These are phyloP conservation scores for Alentia gelatinosa DNA, from an alignment of 2,888 invertebrate genomes.

Conservation along the genomic window DNA sequence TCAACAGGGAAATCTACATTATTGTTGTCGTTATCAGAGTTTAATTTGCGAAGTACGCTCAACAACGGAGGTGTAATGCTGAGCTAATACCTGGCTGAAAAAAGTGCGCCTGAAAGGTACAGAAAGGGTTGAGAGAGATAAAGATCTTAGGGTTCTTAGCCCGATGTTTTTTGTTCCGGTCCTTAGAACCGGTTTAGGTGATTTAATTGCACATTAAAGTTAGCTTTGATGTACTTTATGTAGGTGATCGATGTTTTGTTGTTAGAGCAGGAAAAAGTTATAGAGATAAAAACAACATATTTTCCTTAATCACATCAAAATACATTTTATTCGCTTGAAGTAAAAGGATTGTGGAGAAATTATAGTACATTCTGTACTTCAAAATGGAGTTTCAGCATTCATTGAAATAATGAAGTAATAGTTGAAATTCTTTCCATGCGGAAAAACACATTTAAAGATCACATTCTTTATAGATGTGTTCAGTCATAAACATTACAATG, in stretches of 20 bases:
- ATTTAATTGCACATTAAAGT: not conserved
- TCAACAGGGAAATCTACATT: not conserved
- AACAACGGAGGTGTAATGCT: not conserved
- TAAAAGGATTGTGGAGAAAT: not conserved
- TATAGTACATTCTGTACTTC: not conserved
- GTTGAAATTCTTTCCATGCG: not conserved
- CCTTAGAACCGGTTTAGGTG: not conserved
- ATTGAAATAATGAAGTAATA: not conserved
- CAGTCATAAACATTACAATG: conserved; percentile 7
- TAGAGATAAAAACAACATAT: not conserved
- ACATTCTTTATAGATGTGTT: not conserved
- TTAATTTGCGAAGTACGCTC: not conserved
- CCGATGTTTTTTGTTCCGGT: not conserved
- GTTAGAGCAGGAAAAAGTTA: not conserved
- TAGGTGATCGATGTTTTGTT: not conserved
- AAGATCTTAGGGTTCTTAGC: not conserved
- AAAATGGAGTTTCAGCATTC: not conserved
- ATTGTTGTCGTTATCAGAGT: conserved; percentile 2
- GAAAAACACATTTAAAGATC: not conserved
- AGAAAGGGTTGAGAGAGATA: not conserved
- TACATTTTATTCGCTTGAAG: conserved; percentile 37
- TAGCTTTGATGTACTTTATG: not conserved
- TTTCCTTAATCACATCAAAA: conserved; percentile 6
- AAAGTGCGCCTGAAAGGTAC: not conserved
- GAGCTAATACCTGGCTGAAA: not conserved